These are phyloP conservation scores for Spondyliosoma cantharus DNA, from an alignment of 2,797 vertebrate genomes.

Conservation along the genomic window DNA sequence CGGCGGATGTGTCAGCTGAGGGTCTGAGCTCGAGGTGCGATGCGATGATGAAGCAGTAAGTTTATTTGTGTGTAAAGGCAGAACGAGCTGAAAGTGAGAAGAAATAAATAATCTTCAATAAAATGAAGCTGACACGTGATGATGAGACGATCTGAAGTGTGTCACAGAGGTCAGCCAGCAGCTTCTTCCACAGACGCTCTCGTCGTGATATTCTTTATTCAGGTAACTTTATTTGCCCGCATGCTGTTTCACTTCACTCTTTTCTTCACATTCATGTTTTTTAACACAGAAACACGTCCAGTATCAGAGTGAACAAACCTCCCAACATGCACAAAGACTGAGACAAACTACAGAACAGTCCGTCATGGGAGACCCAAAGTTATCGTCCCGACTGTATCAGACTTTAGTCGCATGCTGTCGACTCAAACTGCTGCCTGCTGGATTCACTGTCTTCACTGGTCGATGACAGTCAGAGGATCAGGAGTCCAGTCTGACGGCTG, in stretches of 20 bases:
- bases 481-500: not conserved
- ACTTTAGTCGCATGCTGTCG: not conserved
- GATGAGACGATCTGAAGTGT: too few species aligned
- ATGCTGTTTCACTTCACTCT: slow-evolving; percentile 22
- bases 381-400: not conserved
- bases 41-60: too few species aligned
- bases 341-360: not conserved
- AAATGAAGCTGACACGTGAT: too few species aligned
- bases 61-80: too few species aligned
- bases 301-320: not conserved
- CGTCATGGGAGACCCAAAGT: slow-evolving; percentile 23
- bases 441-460: not conserved
- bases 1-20: too few species aligned
- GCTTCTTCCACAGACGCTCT: slow-evolving; percentile 7
- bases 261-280: not conserved
- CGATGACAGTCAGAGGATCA: not conserved
- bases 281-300: not conserved
- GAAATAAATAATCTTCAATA: too few species aligned
- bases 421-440: accelerated
- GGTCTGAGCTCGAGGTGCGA: too few species aligned
- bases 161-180: too few species aligned
- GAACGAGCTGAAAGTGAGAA: too few species aligned
- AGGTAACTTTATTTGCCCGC: not conserved
- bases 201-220: slow-evolving; percentile 17
- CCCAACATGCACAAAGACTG: slow-evolving; percentile 13